Percentiles rank a stretch among this genome's conserved stretches.
phyloP scores from a whole-genome alignment of 2,888 invertebrate genomes.

The Metacarcinus magister region DNA sequence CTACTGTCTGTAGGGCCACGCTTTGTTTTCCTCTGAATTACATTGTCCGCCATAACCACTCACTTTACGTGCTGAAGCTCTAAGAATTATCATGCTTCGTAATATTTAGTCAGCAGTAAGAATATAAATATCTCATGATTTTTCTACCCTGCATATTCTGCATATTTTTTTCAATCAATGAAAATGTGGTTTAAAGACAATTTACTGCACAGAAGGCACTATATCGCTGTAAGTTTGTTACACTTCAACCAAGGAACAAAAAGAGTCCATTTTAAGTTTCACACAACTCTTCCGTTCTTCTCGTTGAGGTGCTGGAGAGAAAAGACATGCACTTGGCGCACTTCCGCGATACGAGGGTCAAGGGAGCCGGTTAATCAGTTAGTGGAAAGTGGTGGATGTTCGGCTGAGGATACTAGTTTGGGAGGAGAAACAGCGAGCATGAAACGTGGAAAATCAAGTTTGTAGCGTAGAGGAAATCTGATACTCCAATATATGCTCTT shows the following conservation, averaged over 20 bases:
- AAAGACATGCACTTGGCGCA: not conserved
- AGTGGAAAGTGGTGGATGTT: slow-evolving; percentile 20
- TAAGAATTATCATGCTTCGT: not conserved
- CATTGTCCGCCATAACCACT: not conserved
- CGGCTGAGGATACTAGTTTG: not conserved
- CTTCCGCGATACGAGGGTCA: slow-evolving; percentile 1
- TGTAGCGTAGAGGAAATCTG: not conserved
- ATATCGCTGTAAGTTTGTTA: not conserved
- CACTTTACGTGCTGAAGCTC: not conserved
- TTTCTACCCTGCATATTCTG: not conserved
- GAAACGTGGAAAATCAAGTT: not conserved
- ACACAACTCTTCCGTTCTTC: not conserved
- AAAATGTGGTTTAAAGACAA: not conserved
- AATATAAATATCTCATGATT: not conserved
- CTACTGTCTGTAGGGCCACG: not conserved
- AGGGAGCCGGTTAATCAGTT: slow-evolving; percentile 18
- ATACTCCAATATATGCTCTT: not conserved
- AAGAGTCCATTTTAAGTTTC: not conserved
- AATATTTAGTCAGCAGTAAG: not conserved
- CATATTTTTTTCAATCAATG: too few species aligned
- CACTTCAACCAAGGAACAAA: not conserved
- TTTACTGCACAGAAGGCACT: not conserved
- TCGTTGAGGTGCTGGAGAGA: not conserved
- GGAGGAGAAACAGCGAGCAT: not conserved
- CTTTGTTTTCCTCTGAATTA: not conserved